Percentiles rank a stretch among this genome's conserved stretches.
Conservation (phyloP, 2,888 invertebrate species). For the Salpingus planirostris region DNA sequence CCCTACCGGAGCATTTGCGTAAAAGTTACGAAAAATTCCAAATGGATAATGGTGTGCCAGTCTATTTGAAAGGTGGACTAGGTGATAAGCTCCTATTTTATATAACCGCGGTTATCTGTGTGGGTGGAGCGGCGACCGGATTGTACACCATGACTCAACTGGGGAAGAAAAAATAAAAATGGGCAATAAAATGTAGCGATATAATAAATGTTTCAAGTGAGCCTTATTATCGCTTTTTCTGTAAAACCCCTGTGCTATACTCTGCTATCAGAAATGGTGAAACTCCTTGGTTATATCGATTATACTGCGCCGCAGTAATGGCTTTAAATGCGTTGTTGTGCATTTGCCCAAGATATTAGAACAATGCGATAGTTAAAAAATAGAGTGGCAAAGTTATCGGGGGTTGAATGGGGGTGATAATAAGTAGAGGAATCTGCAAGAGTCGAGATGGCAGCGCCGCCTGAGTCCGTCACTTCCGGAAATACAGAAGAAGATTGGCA, state of each 20-base stretch:
- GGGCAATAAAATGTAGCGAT: too few species aligned
- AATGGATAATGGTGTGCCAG: constrained; percentile 17
- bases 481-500: constrained; percentile 64
- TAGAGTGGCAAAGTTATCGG: constrained; percentile 1
- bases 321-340: too few species aligned
- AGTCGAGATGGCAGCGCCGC: constrained; percentile 16
- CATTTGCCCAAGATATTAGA: too few species aligned
- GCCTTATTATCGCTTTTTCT: too few species aligned
- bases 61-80: constrained; percentile 20
- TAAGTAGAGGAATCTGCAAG: too few species aligned
- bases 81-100: constrained; percentile 13
- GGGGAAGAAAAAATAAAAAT: constrained; percentile 4
- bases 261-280: constrained; percentile 1
- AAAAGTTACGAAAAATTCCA: constrained; percentile 13
- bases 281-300: constrained; percentile 37
- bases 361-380: neutral
- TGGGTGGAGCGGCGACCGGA: constrained; percentile 9
- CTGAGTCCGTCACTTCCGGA: constrained; percentile 28
- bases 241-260: too few species aligned
- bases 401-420: neutral
- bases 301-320: too few species aligned
- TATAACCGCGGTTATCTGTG: constrained; percentile 8
- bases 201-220: too few species aligned
- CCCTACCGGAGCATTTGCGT: constrained; percentile 8
- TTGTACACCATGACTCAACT: constrained; percentile 1